Conservation (phyloP, 2,113 vertebrate genomes). For the Chelonoidis abingdonii region DNA sequence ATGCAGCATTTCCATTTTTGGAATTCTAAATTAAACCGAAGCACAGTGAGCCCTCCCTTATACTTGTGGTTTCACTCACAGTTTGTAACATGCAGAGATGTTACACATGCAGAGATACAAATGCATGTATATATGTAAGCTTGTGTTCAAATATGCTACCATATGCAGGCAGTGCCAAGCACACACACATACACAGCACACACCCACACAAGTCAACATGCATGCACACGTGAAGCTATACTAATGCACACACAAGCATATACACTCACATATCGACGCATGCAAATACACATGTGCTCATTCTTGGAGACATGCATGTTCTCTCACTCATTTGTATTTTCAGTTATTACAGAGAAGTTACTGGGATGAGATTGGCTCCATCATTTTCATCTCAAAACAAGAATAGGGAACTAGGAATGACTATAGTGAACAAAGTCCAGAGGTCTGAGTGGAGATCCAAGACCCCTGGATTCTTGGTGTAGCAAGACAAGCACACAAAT, state of each 20-base stretch:
- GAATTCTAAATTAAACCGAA: background rate
- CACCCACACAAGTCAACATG: too few relatives aligned
- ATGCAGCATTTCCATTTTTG: background rate
- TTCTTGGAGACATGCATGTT: background rate
- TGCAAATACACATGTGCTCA: background rate
- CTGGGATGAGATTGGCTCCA: background rate
- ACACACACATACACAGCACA: fast-evolving
- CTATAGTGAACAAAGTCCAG: background rate
- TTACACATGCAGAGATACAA: background rate
- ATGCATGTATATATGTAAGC: background rate
- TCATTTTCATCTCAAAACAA: background rate
- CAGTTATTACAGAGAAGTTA: background rate
- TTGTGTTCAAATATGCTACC: background rate
- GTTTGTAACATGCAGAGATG: background rate
- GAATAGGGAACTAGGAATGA: background rate
- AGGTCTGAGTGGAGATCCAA: background rate
- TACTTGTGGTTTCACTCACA: background rate
- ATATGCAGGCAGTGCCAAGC: background rate
- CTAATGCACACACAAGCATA: background rate
- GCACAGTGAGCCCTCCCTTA: background rate
- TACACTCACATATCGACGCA: background rate
- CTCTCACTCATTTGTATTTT: background rate
- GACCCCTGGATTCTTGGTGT: background rate
- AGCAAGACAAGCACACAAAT: too few relatives aligned
- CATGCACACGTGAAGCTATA: fast-evolving